Evolutionary conservation across 1,140 invertebrate genomes (phyloP).

Genomic region (Drosophila murphyi): DNA sequence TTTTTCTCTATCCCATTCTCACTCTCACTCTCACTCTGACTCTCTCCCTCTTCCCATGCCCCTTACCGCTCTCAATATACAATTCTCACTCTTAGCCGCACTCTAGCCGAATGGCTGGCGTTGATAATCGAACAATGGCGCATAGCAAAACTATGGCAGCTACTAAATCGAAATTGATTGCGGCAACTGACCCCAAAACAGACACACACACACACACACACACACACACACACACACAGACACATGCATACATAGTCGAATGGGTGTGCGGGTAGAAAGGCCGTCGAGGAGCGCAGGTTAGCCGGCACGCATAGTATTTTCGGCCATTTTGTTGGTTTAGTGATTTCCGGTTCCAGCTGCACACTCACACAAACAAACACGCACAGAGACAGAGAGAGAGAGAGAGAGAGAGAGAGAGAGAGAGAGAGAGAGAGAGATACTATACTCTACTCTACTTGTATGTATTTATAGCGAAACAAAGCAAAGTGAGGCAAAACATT

Average conservation of each 20-base stretch:
- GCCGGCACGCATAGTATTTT: constrained; percentile 49
- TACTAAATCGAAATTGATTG: constrained; percentile 77
- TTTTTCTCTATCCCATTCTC: not conserved
- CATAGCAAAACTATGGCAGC: constrained; percentile 59
- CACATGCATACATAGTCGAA: not conserved
- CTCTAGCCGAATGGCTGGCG: constrained; percentile 30
- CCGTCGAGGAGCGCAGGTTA: constrained; percentile 1
- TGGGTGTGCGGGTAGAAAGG: not conserved
- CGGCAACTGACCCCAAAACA: constrained; percentile 52
- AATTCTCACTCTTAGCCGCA: not conserved
- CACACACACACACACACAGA: constrained; percentile 7
- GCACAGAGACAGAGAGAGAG: not conserved
- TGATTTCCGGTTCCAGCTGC: constrained; percentile 33
- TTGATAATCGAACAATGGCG: constrained; percentile 68
- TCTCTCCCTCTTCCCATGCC: not conserved
- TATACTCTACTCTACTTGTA: constrained; percentile 35
- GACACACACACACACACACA: constrained; percentile 19
- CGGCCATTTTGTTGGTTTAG: constrained; percentile 50
- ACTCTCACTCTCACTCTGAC: not conserved
- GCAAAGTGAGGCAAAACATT: constrained; percentile 49
- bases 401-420: not conserved
- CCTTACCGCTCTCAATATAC: no score
- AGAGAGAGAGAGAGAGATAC: not conserved
- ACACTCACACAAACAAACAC: not conserved
- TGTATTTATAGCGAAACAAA: constrained; percentile 52